Conservation (phyloP, 2,797 vertebrate species). For the Siniperca scherzeri region DNA sequence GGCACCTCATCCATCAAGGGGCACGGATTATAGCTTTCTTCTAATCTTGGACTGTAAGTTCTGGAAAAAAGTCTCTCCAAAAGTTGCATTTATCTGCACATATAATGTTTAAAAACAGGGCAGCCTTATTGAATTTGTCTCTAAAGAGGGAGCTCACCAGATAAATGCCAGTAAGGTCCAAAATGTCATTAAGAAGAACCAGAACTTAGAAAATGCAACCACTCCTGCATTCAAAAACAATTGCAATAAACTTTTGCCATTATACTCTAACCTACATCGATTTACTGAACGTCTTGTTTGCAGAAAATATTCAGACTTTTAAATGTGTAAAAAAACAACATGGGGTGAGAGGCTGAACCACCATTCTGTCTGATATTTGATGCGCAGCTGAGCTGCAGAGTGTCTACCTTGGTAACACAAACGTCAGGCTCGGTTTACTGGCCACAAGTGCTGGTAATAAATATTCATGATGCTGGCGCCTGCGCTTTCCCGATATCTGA, state of each 20-base stretch:
- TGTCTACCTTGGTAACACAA: constrained; percentile 73
- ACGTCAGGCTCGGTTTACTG: constrained; percentile 78
- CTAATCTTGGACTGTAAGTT: constrained; percentile 36
- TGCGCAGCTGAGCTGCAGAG: constrained; percentile 50
- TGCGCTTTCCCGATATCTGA: constrained; percentile 67
- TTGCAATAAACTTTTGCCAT: neutral
- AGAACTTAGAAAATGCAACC: constrained; percentile 12
- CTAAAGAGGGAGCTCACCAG: neutral
- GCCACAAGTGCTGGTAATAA: constrained; percentile 78
- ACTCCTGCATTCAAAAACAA: neutral
- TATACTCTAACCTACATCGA: neutral
- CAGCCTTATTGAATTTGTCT: neutral
- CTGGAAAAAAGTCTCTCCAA: neutral
- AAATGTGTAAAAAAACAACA: constrained; percentile 35
- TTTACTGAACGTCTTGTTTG: constrained; percentile 18
- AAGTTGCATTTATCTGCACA: constrained; percentile 35
- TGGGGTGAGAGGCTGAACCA: constrained; percentile 11
- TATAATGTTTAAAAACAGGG: neutral
- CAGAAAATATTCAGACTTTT: constrained; percentile 5
- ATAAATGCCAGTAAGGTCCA: neutral
- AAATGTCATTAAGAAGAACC: neutral
- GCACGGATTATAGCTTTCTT: constrained; percentile 43
- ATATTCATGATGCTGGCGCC: constrained; percentile 79
- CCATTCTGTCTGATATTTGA: constrained; percentile 48
- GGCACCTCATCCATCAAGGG: constrained; percentile 63